Conservation (phyloP, 92 coral and sea anemone species). For the Muricea muricata region DNA sequence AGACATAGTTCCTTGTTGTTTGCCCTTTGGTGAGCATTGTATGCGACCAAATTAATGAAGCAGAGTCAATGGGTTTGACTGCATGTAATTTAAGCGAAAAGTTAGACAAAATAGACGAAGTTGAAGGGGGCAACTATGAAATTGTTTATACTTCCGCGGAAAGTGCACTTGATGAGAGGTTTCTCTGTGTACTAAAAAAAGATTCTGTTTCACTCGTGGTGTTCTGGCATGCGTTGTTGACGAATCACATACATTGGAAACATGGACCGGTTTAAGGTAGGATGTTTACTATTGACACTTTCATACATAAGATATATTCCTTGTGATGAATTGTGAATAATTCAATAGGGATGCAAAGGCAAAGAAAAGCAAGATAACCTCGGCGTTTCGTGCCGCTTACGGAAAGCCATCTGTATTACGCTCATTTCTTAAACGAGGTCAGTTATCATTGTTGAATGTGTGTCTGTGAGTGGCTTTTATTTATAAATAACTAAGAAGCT, state of each 20-base stretch:
- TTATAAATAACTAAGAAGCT: too few species aligned
- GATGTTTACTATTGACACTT: too few species aligned
- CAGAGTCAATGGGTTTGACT: not conserved
- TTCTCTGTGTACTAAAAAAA: not conserved
- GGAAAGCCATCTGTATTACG: not conserved
- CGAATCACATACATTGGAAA: not conserved
- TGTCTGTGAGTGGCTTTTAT: not conserved
- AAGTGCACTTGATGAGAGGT: not conserved
- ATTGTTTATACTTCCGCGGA: conserved; percentile 5
- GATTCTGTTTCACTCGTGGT: not conserved
- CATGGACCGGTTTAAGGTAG: not conserved
- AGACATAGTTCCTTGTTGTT: not conserved
- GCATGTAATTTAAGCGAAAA: not conserved
- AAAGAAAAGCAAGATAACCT: too few species aligned
- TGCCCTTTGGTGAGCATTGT: not conserved
- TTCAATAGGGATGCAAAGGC: not conserved
- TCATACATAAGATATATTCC: not conserved
- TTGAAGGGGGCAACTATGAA: not conserved
- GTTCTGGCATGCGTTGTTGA: not conserved
- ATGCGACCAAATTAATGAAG: not conserved
- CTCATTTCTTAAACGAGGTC: not conserved
- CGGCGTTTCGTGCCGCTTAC: not conserved
- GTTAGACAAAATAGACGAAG: not conserved
- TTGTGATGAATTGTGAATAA: not conserved
- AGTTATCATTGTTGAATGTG: too few species aligned